Base-by-base conservation (phyloP, 1,140 invertebrate genomes). In the Drosophila kanapiae region DNA sequence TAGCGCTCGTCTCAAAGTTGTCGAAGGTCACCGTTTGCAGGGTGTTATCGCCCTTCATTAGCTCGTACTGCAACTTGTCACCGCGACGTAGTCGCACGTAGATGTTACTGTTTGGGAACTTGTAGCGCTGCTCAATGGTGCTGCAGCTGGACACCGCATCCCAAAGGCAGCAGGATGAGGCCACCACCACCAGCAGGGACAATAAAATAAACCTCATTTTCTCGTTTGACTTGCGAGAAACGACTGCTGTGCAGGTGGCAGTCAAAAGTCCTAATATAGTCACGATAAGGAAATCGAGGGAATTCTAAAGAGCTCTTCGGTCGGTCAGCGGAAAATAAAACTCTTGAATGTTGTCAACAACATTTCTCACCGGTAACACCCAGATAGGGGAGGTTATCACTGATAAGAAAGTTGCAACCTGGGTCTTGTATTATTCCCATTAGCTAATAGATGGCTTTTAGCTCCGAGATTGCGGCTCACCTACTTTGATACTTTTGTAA, bases 1-100 rank as follows among this genome's bases (percentile, higher is more conserved):
- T 77, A n/a, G 71, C 60, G 37, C 54, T 79, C 16, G 71, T 87
- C 16, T 48, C 61, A 42, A 91, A 91, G 40, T 92, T 92, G 53
- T 92, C 91, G 48, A 92, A 78, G 35, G 84, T 87, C 11, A 92
- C 67, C 0, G 69, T 82, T 54, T 92, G 88, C 23, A 92, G 53
- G 16, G 45, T 64, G 6, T 59, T 43, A 7, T 70, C 83, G 48
- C 91, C 91, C 62, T 78, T 91, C 80, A 92, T 84, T 18, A 92
- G 40, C 35, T 92, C 80, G 40, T 92, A 92, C 45, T 90, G 80
- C 14, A 92, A 49, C 42, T 91, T 91, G 0, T 65, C 42, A 0
- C 84, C 79, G 16, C 82, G 88, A 10, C 77, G 54, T 31, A 92
- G 43, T 29, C 82, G 51, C n/a, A 92, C 27, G n/a, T 90, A 92